Conservation (phyloP, 2,113 vertebrate species). For the Podiceps cristatus region DNA sequence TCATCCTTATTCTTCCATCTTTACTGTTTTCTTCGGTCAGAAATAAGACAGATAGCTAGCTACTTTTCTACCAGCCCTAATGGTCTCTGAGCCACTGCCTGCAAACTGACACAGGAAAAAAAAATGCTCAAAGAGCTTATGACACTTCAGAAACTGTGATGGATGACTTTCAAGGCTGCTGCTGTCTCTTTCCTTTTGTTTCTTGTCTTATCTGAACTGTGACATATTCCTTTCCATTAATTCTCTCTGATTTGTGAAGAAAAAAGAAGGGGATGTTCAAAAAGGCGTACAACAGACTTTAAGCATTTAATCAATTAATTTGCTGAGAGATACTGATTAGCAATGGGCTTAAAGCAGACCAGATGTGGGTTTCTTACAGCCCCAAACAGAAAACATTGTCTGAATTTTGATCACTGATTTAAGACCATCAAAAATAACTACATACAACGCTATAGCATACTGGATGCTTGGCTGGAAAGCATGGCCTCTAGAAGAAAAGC, state of each 20-base stretch:
- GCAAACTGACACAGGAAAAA: not conserved
- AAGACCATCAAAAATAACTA: not conserved
- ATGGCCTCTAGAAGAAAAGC: not conserved
- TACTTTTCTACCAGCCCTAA: not conserved
- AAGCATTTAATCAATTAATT: not conserved
- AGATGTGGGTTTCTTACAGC: not conserved
- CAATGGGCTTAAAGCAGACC: not conserved
- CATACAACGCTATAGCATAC: not conserved
- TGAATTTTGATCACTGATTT: not conserved
- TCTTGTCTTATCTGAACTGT: not conserved
- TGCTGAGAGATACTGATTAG: not conserved
- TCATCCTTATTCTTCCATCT: not conserved
- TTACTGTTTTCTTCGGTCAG: not conserved
- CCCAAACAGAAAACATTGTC: not conserved
- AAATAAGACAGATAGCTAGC: not conserved
- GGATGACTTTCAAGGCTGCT: slow-evolving; percentile 22
- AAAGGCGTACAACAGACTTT: not conserved
- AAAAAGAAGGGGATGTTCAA: not conserved
- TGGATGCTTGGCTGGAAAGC: not conserved
- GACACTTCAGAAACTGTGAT: slow-evolving; percentile 5
- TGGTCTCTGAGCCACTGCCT: slow-evolving; percentile 1
- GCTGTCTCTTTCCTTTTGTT: not conserved
- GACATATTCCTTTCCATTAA: not conserved
- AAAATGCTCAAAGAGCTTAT: slow-evolving; percentile 22
- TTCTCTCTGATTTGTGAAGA: not conserved